Conservation (phyloP, 2,113 vertebrate genomes). For the Drymodes brunneopygia region DNA sequence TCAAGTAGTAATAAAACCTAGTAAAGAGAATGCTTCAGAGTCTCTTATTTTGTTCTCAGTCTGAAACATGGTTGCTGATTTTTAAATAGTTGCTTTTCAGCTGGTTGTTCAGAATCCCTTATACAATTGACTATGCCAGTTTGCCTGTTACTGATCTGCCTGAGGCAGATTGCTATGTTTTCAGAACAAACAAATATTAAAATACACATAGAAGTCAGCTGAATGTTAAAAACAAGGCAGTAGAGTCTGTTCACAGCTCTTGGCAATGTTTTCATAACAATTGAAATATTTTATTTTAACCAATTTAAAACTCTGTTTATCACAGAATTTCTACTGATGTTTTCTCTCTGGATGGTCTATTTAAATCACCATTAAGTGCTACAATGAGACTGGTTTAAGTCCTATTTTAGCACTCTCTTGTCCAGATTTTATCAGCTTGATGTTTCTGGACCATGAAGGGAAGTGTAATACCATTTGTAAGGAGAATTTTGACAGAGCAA, state of each 20-base stretch:
- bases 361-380: neutral
- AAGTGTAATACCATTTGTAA: neutral
- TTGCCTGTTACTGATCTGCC: neutral
- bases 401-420: neutral
- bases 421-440: neutral
- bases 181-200: neutral
- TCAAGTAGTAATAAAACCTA: neutral
- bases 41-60: neutral
- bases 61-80: neutral
- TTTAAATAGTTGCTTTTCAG: neutral
- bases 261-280: neutral
- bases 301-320: neutral
- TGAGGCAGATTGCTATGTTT: neutral
- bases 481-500: neutral
- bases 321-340: neutral
- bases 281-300: neutral
- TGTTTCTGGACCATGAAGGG: neutral
- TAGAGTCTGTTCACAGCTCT: neutral
- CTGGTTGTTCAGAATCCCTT: neutral
- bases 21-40: neutral
- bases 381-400: neutral
- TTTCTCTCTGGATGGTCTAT: neutral
- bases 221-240: neutral
- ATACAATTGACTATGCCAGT: neutral
- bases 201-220: neutral